phyloP scores from a whole-genome alignment of 2,888 invertebrate species.

The Metopia argyrocephala region DNA sequence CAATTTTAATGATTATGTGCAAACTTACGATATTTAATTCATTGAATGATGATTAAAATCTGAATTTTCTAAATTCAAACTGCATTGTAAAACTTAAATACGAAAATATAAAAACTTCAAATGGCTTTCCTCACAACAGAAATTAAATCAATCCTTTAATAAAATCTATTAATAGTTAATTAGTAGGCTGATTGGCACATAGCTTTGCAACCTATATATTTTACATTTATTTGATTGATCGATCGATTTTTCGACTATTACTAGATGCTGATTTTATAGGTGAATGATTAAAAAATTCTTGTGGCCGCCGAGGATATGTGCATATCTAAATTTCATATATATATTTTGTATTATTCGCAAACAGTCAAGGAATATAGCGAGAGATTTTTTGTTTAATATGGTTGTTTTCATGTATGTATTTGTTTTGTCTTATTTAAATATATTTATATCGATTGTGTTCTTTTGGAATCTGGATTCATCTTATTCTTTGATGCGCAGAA shows the following conservation, averaged over 20 bases:
- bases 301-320: not conserved
- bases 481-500: slow-evolving; percentile 41
- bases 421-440: slow-evolving; percentile 46
- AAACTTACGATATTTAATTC: not conserved
- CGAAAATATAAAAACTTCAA: not conserved
- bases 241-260: no score
- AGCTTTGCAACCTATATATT: not conserved
- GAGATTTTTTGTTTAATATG: slow-evolving; percentile 66
- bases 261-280: not conserved
- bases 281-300: not conserved
- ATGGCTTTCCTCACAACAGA: not conserved
- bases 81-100: not conserved
- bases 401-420: slow-evolving; percentile 62
- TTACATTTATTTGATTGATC: not conserved
- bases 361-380: slow-evolving; percentile 72
- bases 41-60: no score
- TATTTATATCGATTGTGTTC: slow-evolving; percentile 51
- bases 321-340: slow-evolving; percentile 37
- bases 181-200: not conserved
- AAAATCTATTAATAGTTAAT: not conserved
- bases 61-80: no score
- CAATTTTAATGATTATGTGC: not conserved
- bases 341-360: slow-evolving; percentile 69
- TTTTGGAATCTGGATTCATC: slow-evolving; percentile 60
- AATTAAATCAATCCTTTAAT: not conserved